Conservation (phyloP, 1,140 invertebrate species). For the Euwallacea fornicatus region DNA sequence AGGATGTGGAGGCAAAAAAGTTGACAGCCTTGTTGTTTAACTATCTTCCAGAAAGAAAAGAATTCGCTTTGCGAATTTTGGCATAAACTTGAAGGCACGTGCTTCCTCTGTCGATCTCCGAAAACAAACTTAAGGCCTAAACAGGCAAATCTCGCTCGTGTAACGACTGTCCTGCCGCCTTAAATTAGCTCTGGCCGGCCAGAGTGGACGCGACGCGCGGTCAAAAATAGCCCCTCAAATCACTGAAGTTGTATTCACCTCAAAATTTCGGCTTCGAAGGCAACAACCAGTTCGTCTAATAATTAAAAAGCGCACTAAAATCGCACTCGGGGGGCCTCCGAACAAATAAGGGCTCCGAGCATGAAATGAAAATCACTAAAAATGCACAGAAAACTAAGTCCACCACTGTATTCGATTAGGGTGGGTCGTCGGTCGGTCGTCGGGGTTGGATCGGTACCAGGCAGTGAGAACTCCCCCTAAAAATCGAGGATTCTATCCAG, state of each 20-base stretch:
- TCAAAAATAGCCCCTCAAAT: no score
- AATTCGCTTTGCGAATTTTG: not conserved
- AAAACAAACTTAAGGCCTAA: not conserved
- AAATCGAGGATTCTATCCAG: conserved; percentile 42
- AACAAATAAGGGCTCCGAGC: conserved; percentile 31
- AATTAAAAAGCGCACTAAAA: conserved; percentile 22
- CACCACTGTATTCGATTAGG: not conserved
- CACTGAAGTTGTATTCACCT: conserved; percentile 26
- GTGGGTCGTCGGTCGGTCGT: conserved; percentile 8
- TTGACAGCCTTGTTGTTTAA: not conserved
- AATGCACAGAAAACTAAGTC: conserved; percentile 8
- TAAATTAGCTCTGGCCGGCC: not conserved
- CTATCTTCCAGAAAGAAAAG: not conserved
- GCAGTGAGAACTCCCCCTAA: conserved; percentile 40
- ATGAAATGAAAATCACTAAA: conserved; percentile 22
- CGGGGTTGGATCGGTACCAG: conserved; percentile 43
- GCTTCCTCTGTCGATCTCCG: not conserved
- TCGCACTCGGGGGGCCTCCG: conserved; percentile 13
- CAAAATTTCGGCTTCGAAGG: conserved; percentile 24
- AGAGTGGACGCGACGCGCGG: not conserved
- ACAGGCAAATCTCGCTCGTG: not conserved
- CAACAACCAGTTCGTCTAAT: not conserved
- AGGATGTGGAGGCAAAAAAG: not conserved
- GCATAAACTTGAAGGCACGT: not conserved
- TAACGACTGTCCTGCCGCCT: not conserved